Conservation (phyloP, 2,797 vertebrate species). For the Sebastes vulpes region DNA sequence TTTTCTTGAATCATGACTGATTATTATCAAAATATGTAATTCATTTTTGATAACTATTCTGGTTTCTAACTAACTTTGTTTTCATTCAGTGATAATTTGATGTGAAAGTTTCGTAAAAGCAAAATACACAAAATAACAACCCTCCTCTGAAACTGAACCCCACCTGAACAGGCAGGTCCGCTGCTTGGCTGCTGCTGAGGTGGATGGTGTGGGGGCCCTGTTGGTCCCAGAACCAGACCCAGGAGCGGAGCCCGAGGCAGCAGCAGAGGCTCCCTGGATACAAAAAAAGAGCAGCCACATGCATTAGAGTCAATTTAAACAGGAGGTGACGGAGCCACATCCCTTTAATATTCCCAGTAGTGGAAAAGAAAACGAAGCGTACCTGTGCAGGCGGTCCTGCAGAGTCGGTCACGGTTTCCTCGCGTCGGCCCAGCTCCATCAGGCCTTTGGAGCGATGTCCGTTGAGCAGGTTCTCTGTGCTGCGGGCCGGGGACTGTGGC, state of each 20-base stretch:
- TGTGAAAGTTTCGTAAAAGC: not conserved
- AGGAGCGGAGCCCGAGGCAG: conserved; percentile 59
- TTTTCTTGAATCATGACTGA: not conserved
- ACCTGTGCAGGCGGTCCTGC: conserved; percentile 47
- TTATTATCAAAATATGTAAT: not conserved
- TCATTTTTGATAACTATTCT: not conserved
- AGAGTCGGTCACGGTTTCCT: conserved; percentile 85
- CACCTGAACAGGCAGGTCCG: conserved; percentile 92
- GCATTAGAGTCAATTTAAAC: not conserved
- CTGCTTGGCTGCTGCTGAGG: conserved; percentile 80
- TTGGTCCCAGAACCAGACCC: conserved; percentile 79
- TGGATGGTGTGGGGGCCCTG: conserved; percentile 53
- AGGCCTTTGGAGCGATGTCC: conserved; percentile 93
- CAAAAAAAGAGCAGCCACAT: not conserved
- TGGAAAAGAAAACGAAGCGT: not conserved
- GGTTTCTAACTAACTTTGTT: not conserved
- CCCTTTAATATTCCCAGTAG: not conserved
- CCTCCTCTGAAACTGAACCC: no score
- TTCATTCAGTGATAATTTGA: not conserved
- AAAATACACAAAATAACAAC: not conserved
- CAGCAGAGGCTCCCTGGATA: conserved; percentile 63
- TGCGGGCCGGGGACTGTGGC: conserved; percentile 93
- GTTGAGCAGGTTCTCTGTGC: conserved; percentile 91
- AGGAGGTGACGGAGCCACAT: not conserved
- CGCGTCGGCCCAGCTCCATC: conserved; percentile 89